phyloP scores from a whole-genome alignment of 2,113 vertebrate species.

The Cyanocitta stelleri region DNA sequence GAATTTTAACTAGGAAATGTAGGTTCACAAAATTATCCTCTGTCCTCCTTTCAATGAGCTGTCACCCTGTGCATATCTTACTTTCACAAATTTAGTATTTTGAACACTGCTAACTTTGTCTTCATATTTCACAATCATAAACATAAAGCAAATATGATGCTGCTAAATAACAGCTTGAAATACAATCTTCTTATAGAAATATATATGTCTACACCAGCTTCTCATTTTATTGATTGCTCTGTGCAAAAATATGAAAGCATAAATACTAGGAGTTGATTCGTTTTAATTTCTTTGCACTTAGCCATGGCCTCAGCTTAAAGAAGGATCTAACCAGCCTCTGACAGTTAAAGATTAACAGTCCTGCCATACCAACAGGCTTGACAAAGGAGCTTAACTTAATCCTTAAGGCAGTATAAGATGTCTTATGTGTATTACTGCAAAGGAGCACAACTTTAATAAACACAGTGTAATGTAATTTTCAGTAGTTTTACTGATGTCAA shows the following conservation, averaged over 20 bases:
- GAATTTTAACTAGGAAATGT: slow-evolving; percentile 62
- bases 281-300: slow-evolving; percentile 58
- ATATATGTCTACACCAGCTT: neutral
- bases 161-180: neutral
- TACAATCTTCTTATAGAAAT: slow-evolving; percentile 11
- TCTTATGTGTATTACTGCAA: slow-evolving; percentile 18
- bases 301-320: slow-evolving; percentile 28
- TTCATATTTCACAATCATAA: slow-evolving; percentile 43
- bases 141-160: slow-evolving; percentile 39
- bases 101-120: slow-evolving; percentile 32
- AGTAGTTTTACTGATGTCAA: slow-evolving; percentile 22
- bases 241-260: slow-evolving; percentile 37
- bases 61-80: slow-evolving; percentile 28
- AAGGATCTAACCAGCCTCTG: slow-evolving; percentile 29
- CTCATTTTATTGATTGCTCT: slow-evolving; percentile 32
- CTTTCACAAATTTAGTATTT: slow-evolving; percentile 38
- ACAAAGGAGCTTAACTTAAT: slow-evolving; percentile 63
- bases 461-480: slow-evolving; percentile 16
- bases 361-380: slow-evolving; percentile 24
- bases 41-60: slow-evolving; percentile 16
- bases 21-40: slow-evolving; percentile 18
- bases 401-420: slow-evolving; percentile 43
- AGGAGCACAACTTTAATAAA: slow-evolving; percentile 52
- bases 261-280: slow-evolving; percentile 6
- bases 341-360: slow-evolving; percentile 56